phyloP scores from a whole-genome alignment of 2,113 vertebrate genomes.

The Eptesicus fuscus region DNA sequence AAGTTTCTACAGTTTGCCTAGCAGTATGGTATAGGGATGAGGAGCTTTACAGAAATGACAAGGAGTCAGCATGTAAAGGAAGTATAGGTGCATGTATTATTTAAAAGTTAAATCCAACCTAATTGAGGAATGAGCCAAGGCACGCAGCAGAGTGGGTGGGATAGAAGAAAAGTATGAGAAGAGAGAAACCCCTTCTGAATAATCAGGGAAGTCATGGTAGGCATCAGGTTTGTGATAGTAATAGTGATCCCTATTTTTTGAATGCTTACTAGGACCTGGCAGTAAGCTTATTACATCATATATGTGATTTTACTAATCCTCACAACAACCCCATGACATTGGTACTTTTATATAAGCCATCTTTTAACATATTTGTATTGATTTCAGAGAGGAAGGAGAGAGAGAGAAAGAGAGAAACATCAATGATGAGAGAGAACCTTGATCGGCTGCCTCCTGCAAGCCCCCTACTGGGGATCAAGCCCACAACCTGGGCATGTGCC shows the following conservation, averaged over 20 bases:
- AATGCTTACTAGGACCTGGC: not conserved
- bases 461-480: too few relatives aligned
- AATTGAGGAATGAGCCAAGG: not conserved
- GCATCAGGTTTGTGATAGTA: not conserved
- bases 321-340: not conserved
- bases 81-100: not conserved
- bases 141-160: not conserved
- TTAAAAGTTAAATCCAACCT: not conserved
- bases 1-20: not conserved
- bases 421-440: too few relatives aligned
- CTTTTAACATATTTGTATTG: too few relatives aligned
- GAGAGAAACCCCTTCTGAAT: not conserved
- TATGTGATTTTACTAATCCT: not conserved
- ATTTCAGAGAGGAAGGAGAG: too few relatives aligned
- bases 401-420: too few relatives aligned
- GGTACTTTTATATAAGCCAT: not conserved
- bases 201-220: not conserved
- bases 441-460: too few relatives aligned
- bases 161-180: not conserved
- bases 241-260: not conserved
- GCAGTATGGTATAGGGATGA: not conserved
- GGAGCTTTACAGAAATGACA: not conserved
- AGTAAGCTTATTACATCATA: not conserved
- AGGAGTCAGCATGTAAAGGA: not conserved
- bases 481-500: too few relatives aligned